A percentile compares a stretch with the other conserved stretches of the same genome.
Evolutionary conservation across 1,140 invertebrate species (phyloP).

Genomic region (Nebria ingens): DNA sequence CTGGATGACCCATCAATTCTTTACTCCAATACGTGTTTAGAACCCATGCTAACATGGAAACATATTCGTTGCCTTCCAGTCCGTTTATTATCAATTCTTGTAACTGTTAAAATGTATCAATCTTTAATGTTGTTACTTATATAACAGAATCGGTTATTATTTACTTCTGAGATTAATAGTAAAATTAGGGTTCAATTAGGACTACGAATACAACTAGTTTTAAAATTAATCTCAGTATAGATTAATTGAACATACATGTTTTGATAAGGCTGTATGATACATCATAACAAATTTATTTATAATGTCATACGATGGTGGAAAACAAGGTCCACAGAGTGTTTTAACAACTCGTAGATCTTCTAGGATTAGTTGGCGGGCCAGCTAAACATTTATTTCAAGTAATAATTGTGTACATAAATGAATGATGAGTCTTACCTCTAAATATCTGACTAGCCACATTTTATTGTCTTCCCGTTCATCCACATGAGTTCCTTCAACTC

Average conservation of each 20-base stretch:
- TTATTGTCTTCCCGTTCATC: constrained; percentile 87
- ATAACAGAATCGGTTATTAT: background rate
- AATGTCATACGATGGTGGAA: constrained; percentile 93
- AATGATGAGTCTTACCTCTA: constrained; percentile 30
- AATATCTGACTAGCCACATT: constrained; percentile 82
- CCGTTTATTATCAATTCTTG: constrained; percentile 78
- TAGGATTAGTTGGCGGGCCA: constrained; percentile 78
- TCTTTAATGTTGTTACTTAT: background rate
- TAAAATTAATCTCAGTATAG: background rate
- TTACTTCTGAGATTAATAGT: background rate
- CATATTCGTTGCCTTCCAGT: constrained; percentile 93
- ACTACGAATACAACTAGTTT: no score
- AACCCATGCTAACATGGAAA: constrained; percentile 87
- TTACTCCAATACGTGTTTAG: constrained; percentile 73
- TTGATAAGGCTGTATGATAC: constrained; percentile 83
- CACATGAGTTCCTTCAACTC: constrained; percentile 83
- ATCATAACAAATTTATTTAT: constrained; percentile 83
- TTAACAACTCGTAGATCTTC: constrained; percentile 90
- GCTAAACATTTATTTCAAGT: constrained; percentile 16
- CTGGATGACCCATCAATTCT: constrained; percentile 80
- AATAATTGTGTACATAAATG: constrained; percentile 11
- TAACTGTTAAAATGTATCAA: constrained; percentile 45
- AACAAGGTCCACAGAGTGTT: constrained; percentile 85
- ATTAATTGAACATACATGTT: constrained; percentile 53
- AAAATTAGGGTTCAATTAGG: no score